Conservation (phyloP, 1,140 invertebrate genomes). For the Heliconius hewitsoni region DNA sequence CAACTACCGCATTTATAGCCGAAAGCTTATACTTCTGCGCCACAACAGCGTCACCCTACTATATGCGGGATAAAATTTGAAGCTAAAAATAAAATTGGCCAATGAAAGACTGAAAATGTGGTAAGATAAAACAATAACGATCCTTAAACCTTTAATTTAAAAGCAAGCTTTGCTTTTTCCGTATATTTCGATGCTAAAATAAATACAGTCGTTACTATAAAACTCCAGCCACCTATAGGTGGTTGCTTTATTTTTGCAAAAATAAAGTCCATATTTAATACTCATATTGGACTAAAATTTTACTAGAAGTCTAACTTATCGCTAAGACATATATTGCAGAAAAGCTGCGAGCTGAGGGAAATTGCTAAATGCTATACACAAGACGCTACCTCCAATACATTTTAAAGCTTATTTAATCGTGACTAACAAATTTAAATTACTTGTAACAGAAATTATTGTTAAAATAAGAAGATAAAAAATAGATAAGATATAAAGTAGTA, state of each 20-base stretch:
- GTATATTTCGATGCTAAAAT: background rate
- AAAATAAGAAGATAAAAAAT: too few relatives aligned
- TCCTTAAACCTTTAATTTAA: background rate
- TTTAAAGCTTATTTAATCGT: too few relatives aligned
- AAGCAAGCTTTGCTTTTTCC: background rate
- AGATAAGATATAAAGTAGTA: too few relatives aligned
- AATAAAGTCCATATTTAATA: background rate
- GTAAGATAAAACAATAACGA: slow-evolving; percentile 1
- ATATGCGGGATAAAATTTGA: background rate
- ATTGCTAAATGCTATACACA: background rate
- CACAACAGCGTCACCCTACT: too few relatives aligned
- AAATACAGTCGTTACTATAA: background rate
- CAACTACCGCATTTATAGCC: too few relatives aligned
- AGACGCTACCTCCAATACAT: background rate
- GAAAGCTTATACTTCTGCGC: too few relatives aligned
- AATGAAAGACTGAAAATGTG: background rate
- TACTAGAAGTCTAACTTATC: slow-evolving; percentile 12
- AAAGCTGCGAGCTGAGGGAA: background rate
- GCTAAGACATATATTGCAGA: background rate
- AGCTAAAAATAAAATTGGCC: background rate
- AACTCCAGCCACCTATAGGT: background rate
- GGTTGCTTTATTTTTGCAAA: background rate
- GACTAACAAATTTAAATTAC: too few relatives aligned
- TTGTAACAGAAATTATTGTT: too few relatives aligned
- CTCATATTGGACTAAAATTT: background rate